Evolutionary conservation across 2,797 vertebrate genomes (phyloP).

Genomic region (Acanthurus leucopareius): DNA sequence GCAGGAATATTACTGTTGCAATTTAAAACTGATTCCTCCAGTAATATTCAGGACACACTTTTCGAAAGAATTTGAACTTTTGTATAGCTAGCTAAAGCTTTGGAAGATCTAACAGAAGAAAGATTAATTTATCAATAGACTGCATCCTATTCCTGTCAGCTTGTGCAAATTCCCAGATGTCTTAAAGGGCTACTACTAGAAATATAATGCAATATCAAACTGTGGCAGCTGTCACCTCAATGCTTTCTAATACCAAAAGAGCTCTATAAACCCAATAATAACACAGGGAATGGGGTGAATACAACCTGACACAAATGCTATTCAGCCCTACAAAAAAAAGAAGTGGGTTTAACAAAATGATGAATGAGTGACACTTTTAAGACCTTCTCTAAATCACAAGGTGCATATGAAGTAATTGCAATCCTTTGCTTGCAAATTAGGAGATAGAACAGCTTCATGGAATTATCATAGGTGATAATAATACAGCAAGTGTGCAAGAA

Average conservation of each 20-base stretch:
- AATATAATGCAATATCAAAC: constrained; percentile 59
- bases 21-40: constrained; percentile 30
- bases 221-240: constrained; percentile 60
- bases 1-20: constrained; percentile 13
- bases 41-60: constrained; percentile 41
- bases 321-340: constrained; percentile 34
- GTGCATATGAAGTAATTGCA: constrained; percentile 5
- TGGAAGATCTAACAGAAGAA: constrained; percentile 41
- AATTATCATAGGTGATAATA: constrained; percentile 23
- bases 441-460: constrained; percentile 11
- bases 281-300: constrained; percentile 47
- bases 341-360: constrained; percentile 34
- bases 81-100: constrained; percentile 38
- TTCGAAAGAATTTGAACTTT: constrained; percentile 49
- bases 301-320: constrained; percentile 47
- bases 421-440: constrained; percentile 23
- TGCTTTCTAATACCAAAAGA: constrained; percentile 42
- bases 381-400: constrained; percentile 21
- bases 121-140: constrained; percentile 69
- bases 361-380: constrained; percentile 35
- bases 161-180: constrained; percentile 70
- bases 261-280: constrained; percentile 55
- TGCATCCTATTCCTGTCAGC: constrained; percentile 63
- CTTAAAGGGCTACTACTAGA: constrained; percentile 65
- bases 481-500: constrained; percentile 2